These are phyloP conservation scores for Drosophila anomelani DNA, from an alignment of 2,888 invertebrate genomes.

Conservation along the genomic window DNA sequence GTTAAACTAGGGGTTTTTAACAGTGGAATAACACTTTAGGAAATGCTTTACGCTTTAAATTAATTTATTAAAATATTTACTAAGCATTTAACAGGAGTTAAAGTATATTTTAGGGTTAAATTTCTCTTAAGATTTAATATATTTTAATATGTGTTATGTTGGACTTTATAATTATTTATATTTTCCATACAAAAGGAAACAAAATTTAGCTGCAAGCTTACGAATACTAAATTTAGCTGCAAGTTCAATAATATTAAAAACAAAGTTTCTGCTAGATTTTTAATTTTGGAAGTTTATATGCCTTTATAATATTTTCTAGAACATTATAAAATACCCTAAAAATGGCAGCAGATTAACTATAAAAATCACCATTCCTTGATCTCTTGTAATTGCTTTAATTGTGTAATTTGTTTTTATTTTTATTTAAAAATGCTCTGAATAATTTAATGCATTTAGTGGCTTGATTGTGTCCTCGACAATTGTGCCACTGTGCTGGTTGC, in stretches of 20 bases:
- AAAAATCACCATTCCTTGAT: too few species aligned
- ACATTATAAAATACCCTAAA: not conserved
- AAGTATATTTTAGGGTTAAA: not conserved
- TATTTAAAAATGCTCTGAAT: not conserved
- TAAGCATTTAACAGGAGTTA: not conserved
- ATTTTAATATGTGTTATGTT: not conserved
- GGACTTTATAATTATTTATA: not conserved
- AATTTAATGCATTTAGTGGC: conserved; percentile 7
- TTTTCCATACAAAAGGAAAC: not conserved
- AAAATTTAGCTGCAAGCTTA: too few species aligned
- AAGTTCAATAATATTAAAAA: not conserved
- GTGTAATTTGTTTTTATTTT: not conserved
- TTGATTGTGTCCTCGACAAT: not conserved
- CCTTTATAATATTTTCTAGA: too few species aligned
- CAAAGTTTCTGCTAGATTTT: not conserved
- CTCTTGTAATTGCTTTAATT: not conserved
- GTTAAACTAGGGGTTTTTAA: not conserved
- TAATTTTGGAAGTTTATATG: not conserved
- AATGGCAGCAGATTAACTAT: too few species aligned
- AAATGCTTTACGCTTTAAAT: not conserved
- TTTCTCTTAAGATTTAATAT: not conserved
- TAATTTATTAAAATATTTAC: not conserved
- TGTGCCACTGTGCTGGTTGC: conserved; percentile 33
- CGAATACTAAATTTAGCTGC: too few species aligned
- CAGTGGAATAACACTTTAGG: not conserved